A percentile compares a stretch with the other conserved stretches of the same genome.
Evolutionary conservation across 1,140 invertebrate species (phyloP).

Genomic region (Luehdorfia chinensis): DNA sequence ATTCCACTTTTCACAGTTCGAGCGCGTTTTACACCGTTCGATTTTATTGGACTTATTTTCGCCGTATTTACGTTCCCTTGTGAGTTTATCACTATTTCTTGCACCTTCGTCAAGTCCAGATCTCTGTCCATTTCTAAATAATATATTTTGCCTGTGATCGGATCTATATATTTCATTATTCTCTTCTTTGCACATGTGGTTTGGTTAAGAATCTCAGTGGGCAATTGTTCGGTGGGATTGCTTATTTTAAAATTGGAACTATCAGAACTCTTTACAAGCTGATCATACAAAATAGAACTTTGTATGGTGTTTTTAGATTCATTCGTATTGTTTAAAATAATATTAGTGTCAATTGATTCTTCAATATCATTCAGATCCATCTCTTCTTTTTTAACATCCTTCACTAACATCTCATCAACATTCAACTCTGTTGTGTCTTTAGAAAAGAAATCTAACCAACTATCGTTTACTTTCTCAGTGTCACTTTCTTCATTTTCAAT

Average conservation of each 20-base stretch:
- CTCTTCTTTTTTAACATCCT: slow-evolving; percentile 31
- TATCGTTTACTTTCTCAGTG: slow-evolving; percentile 29
- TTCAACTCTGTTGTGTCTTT: slow-evolving; percentile 51
- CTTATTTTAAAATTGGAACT: slow-evolving; percentile 6
- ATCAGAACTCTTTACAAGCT: slow-evolving; percentile 6
- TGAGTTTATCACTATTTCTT: slow-evolving; percentile 61
- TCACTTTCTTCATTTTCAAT: slow-evolving; percentile 9
- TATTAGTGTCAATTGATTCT: neutral
- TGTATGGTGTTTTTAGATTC: neutral
- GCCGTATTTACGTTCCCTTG: slow-evolving; percentile 40
- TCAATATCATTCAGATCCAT: slow-evolving; percentile 10
- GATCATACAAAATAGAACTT: neutral
- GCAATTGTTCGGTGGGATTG: slow-evolving; percentile 22
- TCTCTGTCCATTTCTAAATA: slow-evolving; percentile 65
- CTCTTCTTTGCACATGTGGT: slow-evolving; percentile 37
- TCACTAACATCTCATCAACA: slow-evolving; percentile 66
- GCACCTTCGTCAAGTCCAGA: slow-evolving; percentile 53
- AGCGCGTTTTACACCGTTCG: slow-evolving; percentile 43
- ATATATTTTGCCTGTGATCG: slow-evolving; percentile 61
- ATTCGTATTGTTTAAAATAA: slow-evolving; percentile 1
- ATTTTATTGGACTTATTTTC: slow-evolving; percentile 54
- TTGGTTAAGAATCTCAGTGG: slow-evolving; percentile 31
- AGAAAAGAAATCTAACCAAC: slow-evolving; percentile 62
- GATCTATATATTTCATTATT: slow-evolving; percentile 68
- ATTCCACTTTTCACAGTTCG: slow-evolving; percentile 39